phyloP scores from a whole-genome alignment of 2,888 invertebrate genomes.

The Caenorhabditis angaria region DNA sequence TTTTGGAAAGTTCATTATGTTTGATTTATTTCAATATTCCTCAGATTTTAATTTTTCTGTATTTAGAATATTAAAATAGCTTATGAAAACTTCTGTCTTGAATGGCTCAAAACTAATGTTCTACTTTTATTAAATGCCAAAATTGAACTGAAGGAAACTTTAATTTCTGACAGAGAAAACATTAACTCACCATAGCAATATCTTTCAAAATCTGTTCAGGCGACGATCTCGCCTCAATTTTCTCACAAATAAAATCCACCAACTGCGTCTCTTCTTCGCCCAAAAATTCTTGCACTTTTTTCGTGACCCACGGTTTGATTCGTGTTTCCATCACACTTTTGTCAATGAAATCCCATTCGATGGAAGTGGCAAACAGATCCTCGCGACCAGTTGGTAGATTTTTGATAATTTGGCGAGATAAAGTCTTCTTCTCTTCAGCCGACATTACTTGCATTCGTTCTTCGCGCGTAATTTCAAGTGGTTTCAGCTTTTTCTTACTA shows the following conservation, averaged over 20 bases:
- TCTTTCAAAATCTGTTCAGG: constrained; percentile 95
- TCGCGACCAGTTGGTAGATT: constrained; percentile 97
- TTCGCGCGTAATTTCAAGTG: constrained; percentile 67
- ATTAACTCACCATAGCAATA: constrained; percentile 87
- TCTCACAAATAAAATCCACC: constrained; percentile 99
- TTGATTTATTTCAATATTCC: not conserved
- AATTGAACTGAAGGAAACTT: not conserved
- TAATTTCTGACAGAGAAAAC: not conserved
- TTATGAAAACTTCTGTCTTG: too few relatives aligned
- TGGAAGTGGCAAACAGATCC: constrained; percentile 90
- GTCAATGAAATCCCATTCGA: constrained; percentile 88
- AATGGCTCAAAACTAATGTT: too few relatives aligned
- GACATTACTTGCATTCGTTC: constrained; percentile 67
- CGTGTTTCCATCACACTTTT: constrained; percentile 88
- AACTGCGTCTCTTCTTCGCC: constrained; percentile 95
- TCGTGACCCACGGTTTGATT: constrained; percentile 98
- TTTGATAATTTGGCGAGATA: constrained; percentile 95
- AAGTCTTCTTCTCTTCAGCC: constrained; percentile 87
- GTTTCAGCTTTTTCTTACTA: constrained; percentile 64
- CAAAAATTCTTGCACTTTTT: constrained; percentile 98
- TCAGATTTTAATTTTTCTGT: not conserved
- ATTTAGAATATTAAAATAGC: constrained; percentile 6
- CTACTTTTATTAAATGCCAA: not conserved
- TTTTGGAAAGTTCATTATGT: constrained; percentile 8
- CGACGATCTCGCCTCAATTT: constrained; percentile 89